Percentiles rank a stretch among this genome's conserved stretches.
Conservation (phyloP, 2,888 invertebrate species). For the Erannis defoliaria region DNA sequence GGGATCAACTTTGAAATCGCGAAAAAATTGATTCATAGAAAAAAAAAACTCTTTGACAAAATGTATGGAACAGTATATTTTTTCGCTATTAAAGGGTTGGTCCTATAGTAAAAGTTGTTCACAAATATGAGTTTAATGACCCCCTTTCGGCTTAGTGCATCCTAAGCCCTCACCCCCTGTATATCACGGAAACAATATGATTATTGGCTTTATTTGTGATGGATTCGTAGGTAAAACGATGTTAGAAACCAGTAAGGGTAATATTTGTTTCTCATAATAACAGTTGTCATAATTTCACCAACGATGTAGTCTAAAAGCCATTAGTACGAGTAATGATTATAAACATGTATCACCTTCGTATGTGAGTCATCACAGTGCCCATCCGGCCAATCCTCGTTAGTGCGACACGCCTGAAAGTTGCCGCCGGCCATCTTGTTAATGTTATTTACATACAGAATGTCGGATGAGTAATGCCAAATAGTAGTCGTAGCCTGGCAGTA, state of each 20-base stretch:
- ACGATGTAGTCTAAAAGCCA: constrained; percentile 21
- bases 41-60: no score
- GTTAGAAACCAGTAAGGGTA: not conserved
- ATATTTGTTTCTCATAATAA: not conserved
- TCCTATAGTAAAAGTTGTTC: no score
- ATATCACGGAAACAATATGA: no score
- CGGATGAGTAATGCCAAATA: constrained; percentile 54
- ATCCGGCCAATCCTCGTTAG: constrained; percentile 81
- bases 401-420: constrained; percentile 73
- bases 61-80: no score
- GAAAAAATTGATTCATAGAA: no score
- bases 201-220: not conserved
- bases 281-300: not conserved
- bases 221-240: not conserved
- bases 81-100: no score
- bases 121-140: no score
- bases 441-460: constrained; percentile 79
- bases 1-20: no score
- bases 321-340: constrained; percentile 30
- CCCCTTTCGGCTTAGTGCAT: no score
- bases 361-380: constrained; percentile 80
- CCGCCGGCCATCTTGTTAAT: constrained; percentile 74
- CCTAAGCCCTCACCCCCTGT: no score
- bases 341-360: constrained; percentile 78
- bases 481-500: constrained; percentile 35